Conservation (phyloP, 2,797 vertebrate genomes). For the Squalus acanthias region DNA sequence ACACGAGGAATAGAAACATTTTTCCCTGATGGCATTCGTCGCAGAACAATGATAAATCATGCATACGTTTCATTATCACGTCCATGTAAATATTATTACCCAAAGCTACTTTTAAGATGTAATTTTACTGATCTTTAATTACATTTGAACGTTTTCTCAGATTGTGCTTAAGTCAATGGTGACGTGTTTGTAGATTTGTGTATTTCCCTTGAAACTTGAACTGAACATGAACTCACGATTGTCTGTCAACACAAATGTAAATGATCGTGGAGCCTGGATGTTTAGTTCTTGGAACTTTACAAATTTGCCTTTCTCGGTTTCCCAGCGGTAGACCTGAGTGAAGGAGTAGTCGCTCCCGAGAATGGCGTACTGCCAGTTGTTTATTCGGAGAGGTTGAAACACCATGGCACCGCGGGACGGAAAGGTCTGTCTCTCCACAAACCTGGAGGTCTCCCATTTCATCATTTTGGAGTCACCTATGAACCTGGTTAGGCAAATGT, state of each 20-base stretch:
- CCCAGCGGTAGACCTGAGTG: conserved; percentile 39
- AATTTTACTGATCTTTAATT: conserved; percentile 8
- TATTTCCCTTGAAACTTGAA: conserved; percentile 39
- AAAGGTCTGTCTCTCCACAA: conserved; percentile 34
- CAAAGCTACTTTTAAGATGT: conserved; percentile 31
- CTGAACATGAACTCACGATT: conserved; percentile 38
- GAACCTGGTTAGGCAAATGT: conserved; percentile 39
- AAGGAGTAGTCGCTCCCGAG: conserved; percentile 40
- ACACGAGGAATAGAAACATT: conserved; percentile 28
- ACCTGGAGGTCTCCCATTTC: conserved; percentile 37
- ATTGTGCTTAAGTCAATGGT: conserved; percentile 38
- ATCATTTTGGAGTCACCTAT: conserved; percentile 39
- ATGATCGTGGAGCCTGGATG: conserved; percentile 38
- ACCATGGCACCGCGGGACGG: conserved; percentile 39
- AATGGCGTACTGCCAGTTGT: conserved; percentile 37
- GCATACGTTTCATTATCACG: conserved; percentile 11
- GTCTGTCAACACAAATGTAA: conserved; percentile 37
- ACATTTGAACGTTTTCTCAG: background rate
- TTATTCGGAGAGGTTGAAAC: conserved; percentile 30
- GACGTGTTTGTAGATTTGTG: conserved; percentile 37
- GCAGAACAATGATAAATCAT: conserved; percentile 36
- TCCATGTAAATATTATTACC: conserved; percentile 34
- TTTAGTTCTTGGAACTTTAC: conserved; percentile 39
- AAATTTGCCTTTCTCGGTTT: conserved; percentile 33
- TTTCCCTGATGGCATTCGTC: conserved; percentile 24